Evolutionary conservation across 2,888 invertebrate species (phyloP).

Genomic region (Epirrhoe tristata): DNA sequence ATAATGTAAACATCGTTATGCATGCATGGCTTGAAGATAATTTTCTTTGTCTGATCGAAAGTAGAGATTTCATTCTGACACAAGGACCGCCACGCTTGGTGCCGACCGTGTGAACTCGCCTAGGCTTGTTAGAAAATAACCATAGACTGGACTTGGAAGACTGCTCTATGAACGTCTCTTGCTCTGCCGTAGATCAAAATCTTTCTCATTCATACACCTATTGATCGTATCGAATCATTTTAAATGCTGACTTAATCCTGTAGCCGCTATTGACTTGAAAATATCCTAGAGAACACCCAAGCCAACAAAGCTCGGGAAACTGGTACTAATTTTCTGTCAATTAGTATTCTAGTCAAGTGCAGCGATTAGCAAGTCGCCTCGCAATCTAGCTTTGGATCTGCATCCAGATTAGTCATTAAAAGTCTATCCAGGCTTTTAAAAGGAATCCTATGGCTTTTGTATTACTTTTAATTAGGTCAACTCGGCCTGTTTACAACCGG

Average conservation of each 20-base stretch:
- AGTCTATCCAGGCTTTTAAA: conserved; percentile 30
- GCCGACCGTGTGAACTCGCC: conserved; percentile 39
- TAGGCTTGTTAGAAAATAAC: conserved; percentile 8
- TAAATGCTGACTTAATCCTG: too few species aligned
- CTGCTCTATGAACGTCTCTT: too few species aligned
- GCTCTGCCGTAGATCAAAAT: too few species aligned
- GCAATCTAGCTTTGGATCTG: conserved; percentile 31
- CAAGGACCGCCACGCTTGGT: conserved; percentile 39
- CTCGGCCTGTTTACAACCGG: not conserved
- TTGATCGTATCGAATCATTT: too few species aligned
- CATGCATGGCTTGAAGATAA: conserved; percentile 23
- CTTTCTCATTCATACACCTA: too few species aligned
- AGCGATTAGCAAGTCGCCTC: conserved; percentile 34
- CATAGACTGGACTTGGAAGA: not conserved
- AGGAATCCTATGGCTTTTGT: conserved; percentile 30
- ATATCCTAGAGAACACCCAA: not conserved
- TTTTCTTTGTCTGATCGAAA: conserved; percentile 38
- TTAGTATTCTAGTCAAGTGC: conserved; percentile 38
- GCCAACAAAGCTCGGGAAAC: conserved; percentile 9
- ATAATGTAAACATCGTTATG: conserved; percentile 26
- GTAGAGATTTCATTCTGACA: conserved; percentile 36
- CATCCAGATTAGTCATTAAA: conserved; percentile 30
- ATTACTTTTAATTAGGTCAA: conserved; percentile 31
- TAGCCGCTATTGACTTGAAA: not conserved
- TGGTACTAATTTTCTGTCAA: conserved; percentile 6